Evolutionary conservation across 1,140 invertebrate species (phyloP), one percentile per base, ranked within the genome.

Genomic region (Pogonomyrmex barbatus): DNA sequence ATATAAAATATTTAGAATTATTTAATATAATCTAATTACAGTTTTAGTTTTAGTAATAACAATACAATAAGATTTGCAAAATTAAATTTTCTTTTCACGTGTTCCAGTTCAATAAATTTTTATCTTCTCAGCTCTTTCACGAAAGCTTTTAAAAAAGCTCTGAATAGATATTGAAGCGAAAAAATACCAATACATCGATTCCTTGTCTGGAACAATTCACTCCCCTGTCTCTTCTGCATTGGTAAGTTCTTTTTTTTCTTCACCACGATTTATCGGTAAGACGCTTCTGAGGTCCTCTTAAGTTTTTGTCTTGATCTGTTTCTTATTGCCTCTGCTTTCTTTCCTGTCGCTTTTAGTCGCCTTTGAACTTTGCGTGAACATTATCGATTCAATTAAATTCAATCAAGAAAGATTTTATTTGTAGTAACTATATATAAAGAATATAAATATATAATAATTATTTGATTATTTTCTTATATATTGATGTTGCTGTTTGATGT

Each of bases 101-200:
- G 10, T 50, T 39, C 3, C 17, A n/a, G 5, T 14, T 36, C 1
- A 52, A 12, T 58, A 58, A 45, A 58, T n/a, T 58, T 71, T 58
- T 6, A 24, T 17, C 12, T 4, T 9, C 0, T 4, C 14, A 42
- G 6, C 47, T 68, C 47, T 68, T 54, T 54, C 36, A 68, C 77
- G 36, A n/a, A 68, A 58, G 77, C 33, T 45, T 33, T 2, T 45
- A 60, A 82, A 71, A 73, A 71, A 58, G 42, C 10, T 60, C 36
- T 82, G 79, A 82, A 82, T 82, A 71, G 12, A 82, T 71, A 71
- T 82, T 24, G 10, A 82, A 82, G 79, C 2, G 30, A 82, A 71
- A 79, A 82, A 82, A 82, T 47, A 82, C 50, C 78, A 58, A 82
- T 82, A 71, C 54, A 82, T 82, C 79, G 79, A 82, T 73, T 71